Evolutionary conservation across 2,888 invertebrate species (phyloP), one percentile per base, ranked within the genome.

Genomic region (Belgica antarctica): DNA sequence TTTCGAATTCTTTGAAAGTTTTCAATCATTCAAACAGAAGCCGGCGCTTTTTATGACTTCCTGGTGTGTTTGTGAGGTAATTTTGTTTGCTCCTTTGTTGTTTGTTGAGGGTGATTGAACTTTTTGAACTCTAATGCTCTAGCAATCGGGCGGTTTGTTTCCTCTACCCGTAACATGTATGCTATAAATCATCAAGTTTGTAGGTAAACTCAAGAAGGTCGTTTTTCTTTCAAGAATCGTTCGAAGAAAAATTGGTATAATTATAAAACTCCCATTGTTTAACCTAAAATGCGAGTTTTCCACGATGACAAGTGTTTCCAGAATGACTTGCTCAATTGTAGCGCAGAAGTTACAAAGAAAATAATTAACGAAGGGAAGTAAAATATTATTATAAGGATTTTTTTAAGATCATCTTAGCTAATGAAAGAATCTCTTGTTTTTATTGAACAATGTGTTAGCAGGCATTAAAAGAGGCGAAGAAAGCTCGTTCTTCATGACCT

Each of bases 301-400:
- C n/a, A n/a, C n/a, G n/a, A n/a, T n/a, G n/a, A n/a, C n/a, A 10
- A 41, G 41, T 41, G 41, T 41, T 41, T 41, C 12, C 41, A 41
- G 12, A 41, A 41, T 41, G 41, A 41, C 8, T n/a, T n/a, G n/a
- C n/a, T n/a, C n/a, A n/a, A n/a, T n/a, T n/a, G n/a, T n/a, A n/a
- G 2, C 41, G 41, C 12, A n/a, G 41, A 41, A 41, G 15, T n/a
- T 12, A 41, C n/a, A 2, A 41, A 41, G 41, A 41, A 41, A n/a
- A n/a, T 41, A 41, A 41, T 41, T 41, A 41, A 41, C 15, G 41
- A 41, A n/a, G 12, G 41, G 41, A n/a, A n/a, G n/a, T n/a, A n/a
- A n/a, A n/a, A n/a, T n/a, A n/a, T n/a, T n/a, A n/a, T 41, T 41
- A 8, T 41, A 41, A n/a, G n/a, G 41, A 41, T 41, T 41, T 31